Conservation (phyloP, 2,113 vertebrate species). For the Monopterus albus region DNA sequence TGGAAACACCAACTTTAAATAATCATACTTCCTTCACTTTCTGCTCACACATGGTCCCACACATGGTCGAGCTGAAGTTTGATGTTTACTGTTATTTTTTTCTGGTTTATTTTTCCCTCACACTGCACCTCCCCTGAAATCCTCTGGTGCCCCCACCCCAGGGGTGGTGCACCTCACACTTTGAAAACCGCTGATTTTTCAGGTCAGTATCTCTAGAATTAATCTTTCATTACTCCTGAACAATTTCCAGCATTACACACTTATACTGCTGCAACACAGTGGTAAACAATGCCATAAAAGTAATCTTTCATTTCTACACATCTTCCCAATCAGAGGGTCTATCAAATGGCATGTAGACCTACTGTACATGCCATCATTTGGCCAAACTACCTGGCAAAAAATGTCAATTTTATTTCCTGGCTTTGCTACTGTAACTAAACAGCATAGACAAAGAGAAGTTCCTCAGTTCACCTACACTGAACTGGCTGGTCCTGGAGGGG, state of each 20-base stretch:
- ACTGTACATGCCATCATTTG: neutral
- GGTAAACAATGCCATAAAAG: neutral
- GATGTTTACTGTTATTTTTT: no score
- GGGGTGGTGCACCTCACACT: no score
- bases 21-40: no score
- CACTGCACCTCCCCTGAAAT: no score
- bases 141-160: no score
- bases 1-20: no score
- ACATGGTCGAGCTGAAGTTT: no score
- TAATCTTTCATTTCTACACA: neutral
- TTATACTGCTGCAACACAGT: neutral
- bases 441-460: conserved; percentile 35
- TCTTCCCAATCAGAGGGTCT: neutral
- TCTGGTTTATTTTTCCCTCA: no score
- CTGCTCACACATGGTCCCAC: no score
- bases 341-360: neutral
- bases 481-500: conserved; percentile 46
- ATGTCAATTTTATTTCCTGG: conserved; percentile 12
- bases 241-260: no score
- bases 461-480: conserved; percentile 40
- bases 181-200: no score
- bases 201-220: neutral
- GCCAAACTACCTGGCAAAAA: conserved; percentile 23
- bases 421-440: conserved; percentile 25
- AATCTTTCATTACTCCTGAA: conserved; percentile 16